Conservation (phyloP, 2,888 invertebrate species). For the Erynnis tages region DNA sequence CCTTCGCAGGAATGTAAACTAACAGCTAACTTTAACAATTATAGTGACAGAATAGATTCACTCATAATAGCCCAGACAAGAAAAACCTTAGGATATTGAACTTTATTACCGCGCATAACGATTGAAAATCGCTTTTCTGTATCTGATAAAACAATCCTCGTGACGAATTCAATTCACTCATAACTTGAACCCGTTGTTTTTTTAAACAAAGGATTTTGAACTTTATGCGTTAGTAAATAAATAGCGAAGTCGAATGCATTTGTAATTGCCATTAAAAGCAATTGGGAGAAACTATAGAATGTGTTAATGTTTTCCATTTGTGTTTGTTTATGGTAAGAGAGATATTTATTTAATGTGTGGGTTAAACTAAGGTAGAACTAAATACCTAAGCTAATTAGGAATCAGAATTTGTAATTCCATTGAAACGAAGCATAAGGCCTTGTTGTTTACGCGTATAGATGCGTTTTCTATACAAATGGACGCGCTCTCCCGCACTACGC, state of each 20-base stretch:
- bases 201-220: not conserved
- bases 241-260: not conserved
- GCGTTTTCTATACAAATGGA: too few relatives aligned
- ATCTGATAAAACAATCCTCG: conserved; percentile 1
- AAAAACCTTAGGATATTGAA: conserved; percentile 1
- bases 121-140: not conserved
- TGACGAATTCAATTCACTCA: conserved; percentile 14
- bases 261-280: conserved; percentile 1
- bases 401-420: too few relatives aligned
- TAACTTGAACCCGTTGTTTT: not conserved
- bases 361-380: too few relatives aligned
- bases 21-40: conserved; percentile 34
- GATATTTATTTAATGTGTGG: too few relatives aligned
- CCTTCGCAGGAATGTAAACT: conserved; percentile 36
- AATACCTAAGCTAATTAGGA: too few relatives aligned
- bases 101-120: not conserved
- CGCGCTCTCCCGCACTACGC: too few relatives aligned
- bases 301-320: conserved; percentile 16
- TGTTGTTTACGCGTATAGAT: too few relatives aligned
- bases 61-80: conserved; percentile 15
- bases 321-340: conserved; percentile 8
- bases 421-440: too few relatives aligned
- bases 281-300: conserved; percentile 12
- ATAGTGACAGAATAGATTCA: conserved; percentile 25
- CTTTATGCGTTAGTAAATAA: not conserved